Evolutionary conservation across 2,113 vertebrate species (phyloP), one percentile per base, ranked within the genome.

Genomic region (Macheiramphus alcinus): DNA sequence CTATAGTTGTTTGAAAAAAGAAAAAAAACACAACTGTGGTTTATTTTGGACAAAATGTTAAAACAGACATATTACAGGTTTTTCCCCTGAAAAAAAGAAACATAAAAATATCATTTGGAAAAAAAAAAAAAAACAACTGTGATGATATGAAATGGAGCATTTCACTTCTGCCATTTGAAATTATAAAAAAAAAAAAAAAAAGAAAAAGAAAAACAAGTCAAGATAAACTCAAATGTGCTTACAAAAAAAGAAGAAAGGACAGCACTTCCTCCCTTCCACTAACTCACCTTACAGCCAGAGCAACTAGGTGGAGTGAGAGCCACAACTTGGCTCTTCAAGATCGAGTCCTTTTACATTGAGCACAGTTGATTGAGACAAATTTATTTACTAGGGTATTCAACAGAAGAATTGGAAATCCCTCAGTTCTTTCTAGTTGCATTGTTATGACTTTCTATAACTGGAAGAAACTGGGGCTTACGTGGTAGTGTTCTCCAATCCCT

Each of bases 121-220:
- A 42, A 75, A 53, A 56, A 47, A n/a, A 4, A 22, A 45, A 18
- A 8, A 11, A 6, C 61, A 47, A 27, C 6, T 31, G n/a, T n/a
- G n/a, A 16, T 36, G 29, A 40, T 31, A 8, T 38, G 22, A 32
- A 84, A 59, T 22, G 8, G 25, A 36, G 8, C 8, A 48, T 63
- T 83, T 67, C 3, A 29, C 8, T 83, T 92, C 13, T 48, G 26
- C 3, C 6, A 48, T 80, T 83, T 80, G 16, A 80, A 71, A 50
- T 40, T 31, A 19, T 32, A 7, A 7, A 26, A 36, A 27, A 40
- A 32, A 34, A 26, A 29, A 23, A 4, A 5, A 1, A 8, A 12
- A 13, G 27, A 9, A 7, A 2, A 7, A 5, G 2, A 11, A 3
- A 11, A 34, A 52, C 29, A n/a, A 12, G 10, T 11, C 13, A 79